A percentile compares a stretch with the other conserved stretches of the same genome.
Evolutionary conservation across 1,140 invertebrate species (phyloP).

Genomic region (Cherax quadricarinatus): DNA sequence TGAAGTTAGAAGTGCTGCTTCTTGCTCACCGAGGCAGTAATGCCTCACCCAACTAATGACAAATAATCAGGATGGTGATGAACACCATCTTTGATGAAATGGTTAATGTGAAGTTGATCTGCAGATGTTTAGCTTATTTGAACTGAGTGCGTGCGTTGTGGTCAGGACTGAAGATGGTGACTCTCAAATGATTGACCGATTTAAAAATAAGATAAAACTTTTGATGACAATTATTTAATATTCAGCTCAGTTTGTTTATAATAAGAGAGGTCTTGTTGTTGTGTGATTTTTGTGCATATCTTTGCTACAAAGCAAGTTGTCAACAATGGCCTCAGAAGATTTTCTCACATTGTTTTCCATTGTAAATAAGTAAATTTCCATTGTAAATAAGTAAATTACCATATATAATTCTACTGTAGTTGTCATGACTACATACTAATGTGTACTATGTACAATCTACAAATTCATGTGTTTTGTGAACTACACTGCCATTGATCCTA

Average conservation of each 20-base stretch:
- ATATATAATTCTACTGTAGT: conserved; percentile 16
- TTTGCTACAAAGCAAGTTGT: background rate
- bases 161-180: background rate
- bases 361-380: conserved; percentile 20
- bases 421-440: conserved; percentile 42
- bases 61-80: background rate
- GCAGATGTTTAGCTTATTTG: background rate
- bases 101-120: background rate
- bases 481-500: conserved; percentile 34
- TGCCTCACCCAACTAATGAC: background rate
- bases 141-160: background rate
- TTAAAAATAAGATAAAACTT: background rate
- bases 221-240: background rate
- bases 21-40: background rate
- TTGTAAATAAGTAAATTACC: conserved; percentile 24
- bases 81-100: background rate
- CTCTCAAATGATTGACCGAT: background rate
- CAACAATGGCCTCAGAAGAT: background rate
- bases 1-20: background rate
- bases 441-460: conserved; percentile 38
- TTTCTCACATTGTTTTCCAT: background rate
- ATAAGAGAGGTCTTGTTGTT: background rate
- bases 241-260: background rate
- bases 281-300: background rate
- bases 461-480: background rate